Percentiles rank a stretch among this genome's conserved stretches.
Evolutionary conservation across 2,888 invertebrate genomes (phyloP).

Genomic region (Latrodectus hesperus): DNA sequence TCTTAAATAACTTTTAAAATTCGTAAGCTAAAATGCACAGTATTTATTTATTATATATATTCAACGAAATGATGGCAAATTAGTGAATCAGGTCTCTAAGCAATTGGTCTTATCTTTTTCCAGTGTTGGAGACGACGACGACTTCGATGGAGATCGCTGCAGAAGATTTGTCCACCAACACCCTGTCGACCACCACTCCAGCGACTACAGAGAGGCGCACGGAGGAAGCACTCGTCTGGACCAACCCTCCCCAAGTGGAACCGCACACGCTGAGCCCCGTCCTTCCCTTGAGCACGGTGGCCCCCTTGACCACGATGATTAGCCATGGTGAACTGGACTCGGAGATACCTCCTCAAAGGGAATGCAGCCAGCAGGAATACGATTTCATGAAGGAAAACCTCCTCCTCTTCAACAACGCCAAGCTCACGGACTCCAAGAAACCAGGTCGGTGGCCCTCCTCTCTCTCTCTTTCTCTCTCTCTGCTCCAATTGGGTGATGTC

Average conservation of each 20-base stretch:
- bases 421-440: slow-evolving; percentile 76
- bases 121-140: slow-evolving; percentile 32
- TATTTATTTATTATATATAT: too few species aligned
- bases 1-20: too few species aligned
- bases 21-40: too few species aligned
- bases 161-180: slow-evolving; percentile 21
- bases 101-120: not conserved
- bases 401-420: slow-evolving; percentile 79
- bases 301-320: slow-evolving; percentile 25
- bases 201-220: slow-evolving; percentile 23
- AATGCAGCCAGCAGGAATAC: slow-evolving; percentile 71
- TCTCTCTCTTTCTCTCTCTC: too few species aligned
- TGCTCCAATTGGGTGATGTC: too few species aligned
- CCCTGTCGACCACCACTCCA: not conserved
- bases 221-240: slow-evolving; percentile 39
- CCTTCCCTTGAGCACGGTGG: not conserved
- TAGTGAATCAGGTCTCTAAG: not conserved
- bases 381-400: slow-evolving; percentile 71
- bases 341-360: slow-evolving; percentile 54
- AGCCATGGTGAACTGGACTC: slow-evolving; percentile 9
- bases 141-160: slow-evolving; percentile 12
- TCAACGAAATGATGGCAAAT: too few species aligned
- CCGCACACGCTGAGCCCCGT: slow-evolving; percentile 9
- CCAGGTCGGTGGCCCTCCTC: slow-evolving; percentile 28
- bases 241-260: slow-evolving; percentile 49